A percentile compares a stretch with the other conserved stretches of the same genome.
phyloP scores from a whole-genome alignment of 1,140 invertebrate genomes.

The Hyposmocoma kahamanoa region DNA sequence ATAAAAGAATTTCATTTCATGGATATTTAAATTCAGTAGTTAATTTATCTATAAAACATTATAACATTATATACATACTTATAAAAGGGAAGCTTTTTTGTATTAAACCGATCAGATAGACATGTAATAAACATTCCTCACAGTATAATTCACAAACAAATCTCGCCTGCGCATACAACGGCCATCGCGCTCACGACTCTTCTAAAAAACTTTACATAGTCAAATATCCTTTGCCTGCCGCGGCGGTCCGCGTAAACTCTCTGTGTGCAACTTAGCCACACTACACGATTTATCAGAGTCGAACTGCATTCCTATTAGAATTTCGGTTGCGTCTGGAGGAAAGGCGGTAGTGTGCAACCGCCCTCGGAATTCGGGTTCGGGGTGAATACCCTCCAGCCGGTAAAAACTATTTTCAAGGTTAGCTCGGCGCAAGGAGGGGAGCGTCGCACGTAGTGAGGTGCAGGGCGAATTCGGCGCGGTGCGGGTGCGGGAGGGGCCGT shows the following conservation, averaged over 20 bases:
- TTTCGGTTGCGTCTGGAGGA: constrained; percentile 26
- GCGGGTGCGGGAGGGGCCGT: constrained; percentile 35
- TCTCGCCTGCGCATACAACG: constrained; percentile 23
- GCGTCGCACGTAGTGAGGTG: constrained; percentile 43
- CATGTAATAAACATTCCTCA: constrained; percentile 26
- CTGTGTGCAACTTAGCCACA: constrained; percentile 26
- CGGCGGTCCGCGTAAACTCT: constrained; percentile 42
- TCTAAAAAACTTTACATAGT: constrained; percentile 60
- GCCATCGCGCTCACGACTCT: constrained; percentile 44
- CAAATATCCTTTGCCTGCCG: constrained; percentile 64
- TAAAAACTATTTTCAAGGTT: constrained; percentile 74
- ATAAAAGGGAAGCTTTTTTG: no score
- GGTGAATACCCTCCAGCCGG: constrained; percentile 70
- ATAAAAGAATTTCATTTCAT: no score
- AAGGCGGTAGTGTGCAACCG: constrained; percentile 51
- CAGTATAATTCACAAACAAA: constrained; percentile 39
- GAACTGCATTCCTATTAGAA: constrained; percentile 46
- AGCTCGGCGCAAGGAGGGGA: constrained; percentile 56
- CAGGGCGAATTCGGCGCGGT: constrained; percentile 49
- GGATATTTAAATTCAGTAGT: no score
- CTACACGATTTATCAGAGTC: constrained; percentile 20
- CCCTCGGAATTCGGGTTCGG: constrained; percentile 65
- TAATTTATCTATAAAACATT: no score
- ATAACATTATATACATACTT: no score
- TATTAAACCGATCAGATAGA: no score